phyloP scores from a whole-genome alignment of 2,113 vertebrate species.

The Salvelinus namaycush region DNA sequence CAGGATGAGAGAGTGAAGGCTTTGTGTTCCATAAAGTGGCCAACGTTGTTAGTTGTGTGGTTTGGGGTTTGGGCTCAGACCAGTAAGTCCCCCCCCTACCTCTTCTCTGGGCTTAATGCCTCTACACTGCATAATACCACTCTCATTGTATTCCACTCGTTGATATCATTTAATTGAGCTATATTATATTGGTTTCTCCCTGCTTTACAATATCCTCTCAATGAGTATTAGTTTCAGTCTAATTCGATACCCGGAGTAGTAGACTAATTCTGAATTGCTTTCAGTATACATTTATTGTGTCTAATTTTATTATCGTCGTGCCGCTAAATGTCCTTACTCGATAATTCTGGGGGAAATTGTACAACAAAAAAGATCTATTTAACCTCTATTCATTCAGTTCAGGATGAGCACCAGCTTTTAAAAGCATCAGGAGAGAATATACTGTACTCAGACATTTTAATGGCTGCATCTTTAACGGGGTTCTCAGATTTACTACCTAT shows the following conservation, averaged over 20 bases:
- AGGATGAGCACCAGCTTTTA: slow-evolving; percentile 34
- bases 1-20: too few species aligned
- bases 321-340: slow-evolving; percentile 37
- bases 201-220: slow-evolving; percentile 61
- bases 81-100: too few species aligned
- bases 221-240: slow-evolving; percentile 61
- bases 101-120: too few species aligned
- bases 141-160: slow-evolving; percentile 61
- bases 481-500: slow-evolving; percentile 20
- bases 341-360: slow-evolving; percentile 38
- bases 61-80: too few species aligned
- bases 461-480: slow-evolving; percentile 41
- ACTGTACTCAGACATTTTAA: slow-evolving; percentile 35
- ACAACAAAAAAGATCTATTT: slow-evolving; percentile 31
- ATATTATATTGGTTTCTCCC: slow-evolving; percentile 59
- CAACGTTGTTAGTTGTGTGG: too few species aligned
- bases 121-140: too few species aligned
- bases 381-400: slow-evolving; percentile 17
- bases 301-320: slow-evolving; percentile 62
- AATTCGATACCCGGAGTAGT: slow-evolving; percentile 65
- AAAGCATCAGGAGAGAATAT: slow-evolving; percentile 48
- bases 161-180: slow-evolving; percentile 62
- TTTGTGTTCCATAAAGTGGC: too few species aligned
- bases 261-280: slow-evolving; percentile 64
- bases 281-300: slow-evolving; percentile 68